Evolutionary conservation across 2,113 vertebrate species (phyloP), one percentile per base, ranked within the genome.

Genomic region (Oryzias celebensis): DNA sequence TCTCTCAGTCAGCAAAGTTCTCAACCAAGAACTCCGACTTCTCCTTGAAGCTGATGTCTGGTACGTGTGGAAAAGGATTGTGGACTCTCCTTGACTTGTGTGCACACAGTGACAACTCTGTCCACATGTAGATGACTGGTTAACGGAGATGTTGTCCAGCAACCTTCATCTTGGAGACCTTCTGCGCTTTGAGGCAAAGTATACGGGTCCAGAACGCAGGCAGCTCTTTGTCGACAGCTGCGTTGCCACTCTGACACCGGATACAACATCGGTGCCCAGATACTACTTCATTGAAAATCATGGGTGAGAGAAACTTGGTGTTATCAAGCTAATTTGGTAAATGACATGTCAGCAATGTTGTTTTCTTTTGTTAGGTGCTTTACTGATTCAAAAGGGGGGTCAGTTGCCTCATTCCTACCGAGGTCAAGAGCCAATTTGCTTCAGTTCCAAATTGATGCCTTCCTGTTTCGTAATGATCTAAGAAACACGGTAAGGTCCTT

Each of bases 271-370:
- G 0, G 44, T 61, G 5, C 83, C 83, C 42, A 73, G 74, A 82
- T 77, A 82, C 52, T 74, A 69, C 50, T 71, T 87, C 1, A 68
- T 78, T 52, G 72, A 81, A 45, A 84, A 87, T 45, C 24, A 87
- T 5, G 79, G 79, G 79, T 72, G 4, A 62, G 13, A 20, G 46
- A 1, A 41, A 46, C 24, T 56, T 15, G 18, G 12, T n/a, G 23
- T 15, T 7, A 24, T 58, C 7, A 58, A 45, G 10, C 12, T 24
- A n/a, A 5, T 7, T 62, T 14, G 17, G 8, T 7, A 28, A 24
- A 52, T 24, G 22, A 10, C 5, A 1, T 2, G 3, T 8, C 1
- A 7, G 45, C 12, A 2, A 31, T 13, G 23, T 16, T 3, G 1
- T 20, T 31, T 41, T 18, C 51, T 14, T 41, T 12, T 16, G 3